phyloP scores from a whole-genome alignment of 2,797 vertebrate species.

The Ceryle rudis region DNA sequence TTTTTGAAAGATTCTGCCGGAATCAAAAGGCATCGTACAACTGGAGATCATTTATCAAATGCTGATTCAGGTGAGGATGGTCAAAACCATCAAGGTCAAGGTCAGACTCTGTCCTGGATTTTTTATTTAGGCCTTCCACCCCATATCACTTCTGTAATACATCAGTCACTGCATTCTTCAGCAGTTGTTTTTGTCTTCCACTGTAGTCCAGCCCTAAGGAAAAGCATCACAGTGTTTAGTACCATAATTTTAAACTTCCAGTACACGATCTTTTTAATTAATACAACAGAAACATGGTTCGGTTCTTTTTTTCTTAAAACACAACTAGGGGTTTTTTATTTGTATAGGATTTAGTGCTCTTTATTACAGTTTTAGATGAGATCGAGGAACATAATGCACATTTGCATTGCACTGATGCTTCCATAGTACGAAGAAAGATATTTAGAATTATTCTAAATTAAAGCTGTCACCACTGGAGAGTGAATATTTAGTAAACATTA shows the following conservation, averaged over 20 bases:
- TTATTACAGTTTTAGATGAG: neutral
- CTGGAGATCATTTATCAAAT: neutral
- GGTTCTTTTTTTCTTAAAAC: neutral
- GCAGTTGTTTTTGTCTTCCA: neutral
- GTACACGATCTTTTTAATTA: neutral
- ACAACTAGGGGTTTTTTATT: neutral
- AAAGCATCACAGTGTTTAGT: neutral
- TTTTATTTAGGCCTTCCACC: neutral
- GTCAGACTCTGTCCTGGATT: neutral
- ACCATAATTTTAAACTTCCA: neutral
- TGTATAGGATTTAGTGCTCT: neutral
- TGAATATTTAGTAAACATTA: neutral
- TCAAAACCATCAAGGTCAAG: neutral
- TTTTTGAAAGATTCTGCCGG: neutral
- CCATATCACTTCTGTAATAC: rapidly evolving
- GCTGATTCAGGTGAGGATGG: neutral
- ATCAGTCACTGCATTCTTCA: neutral
- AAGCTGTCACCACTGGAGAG: neutral
- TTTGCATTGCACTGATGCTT: neutral
- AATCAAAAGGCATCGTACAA: neutral
- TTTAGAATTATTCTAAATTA: neutral
- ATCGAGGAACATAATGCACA: neutral
- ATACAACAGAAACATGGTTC: neutral
- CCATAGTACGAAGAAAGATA: neutral
- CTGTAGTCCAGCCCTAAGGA: neutral